A percentile compares a stretch with the other conserved stretches of the same genome.
These are phyloP conservation scores for Tetanocera ferruginea DNA, from an alignment of 2,888 invertebrate genomes.

Conservation along the genomic window DNA sequence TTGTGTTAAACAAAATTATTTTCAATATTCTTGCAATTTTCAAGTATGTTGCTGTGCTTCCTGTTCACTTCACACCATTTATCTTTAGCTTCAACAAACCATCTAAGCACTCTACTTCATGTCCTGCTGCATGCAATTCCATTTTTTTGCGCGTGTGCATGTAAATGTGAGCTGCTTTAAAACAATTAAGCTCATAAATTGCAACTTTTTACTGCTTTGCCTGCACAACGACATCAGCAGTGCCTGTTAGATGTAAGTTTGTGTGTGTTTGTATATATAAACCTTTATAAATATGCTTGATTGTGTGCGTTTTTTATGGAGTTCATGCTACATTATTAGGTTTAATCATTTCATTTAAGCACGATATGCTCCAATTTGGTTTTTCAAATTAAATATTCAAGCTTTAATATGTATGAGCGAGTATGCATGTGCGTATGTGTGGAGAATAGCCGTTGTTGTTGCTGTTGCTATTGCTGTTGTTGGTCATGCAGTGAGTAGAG, in stretches of 20 bases:
- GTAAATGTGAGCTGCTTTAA: constrained; percentile 22
- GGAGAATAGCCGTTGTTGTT: not conserved
- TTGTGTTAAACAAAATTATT: not conserved
- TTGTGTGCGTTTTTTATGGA: not conserved
- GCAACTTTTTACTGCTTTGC: constrained; percentile 8
- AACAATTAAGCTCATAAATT: constrained; percentile 27
- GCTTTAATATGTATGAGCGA: not conserved
- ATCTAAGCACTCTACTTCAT: not conserved
- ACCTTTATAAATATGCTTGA: not conserved
- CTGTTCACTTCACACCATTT: not conserved
- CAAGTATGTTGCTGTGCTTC: not conserved
- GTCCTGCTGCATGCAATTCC: not conserved
- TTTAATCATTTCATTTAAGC: constrained; percentile 21
- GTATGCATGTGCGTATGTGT: not conserved
- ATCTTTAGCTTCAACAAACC: not conserved
- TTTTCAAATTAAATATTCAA: constrained; percentile 32
- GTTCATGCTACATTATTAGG: constrained; percentile 12
- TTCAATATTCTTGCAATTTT: not conserved
- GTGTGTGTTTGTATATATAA: not conserved
- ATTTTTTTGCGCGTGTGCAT: not conserved
- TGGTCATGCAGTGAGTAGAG: constrained; percentile 2
- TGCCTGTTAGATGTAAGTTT: not conserved
- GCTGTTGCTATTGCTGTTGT: not conserved
- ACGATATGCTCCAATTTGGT: constrained; percentile 33
- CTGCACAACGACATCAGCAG: not conserved